These are phyloP conservation scores for Chiroxiphia lanceolata DNA, from an alignment of 2,797 vertebrate genomes.

Conservation along the genomic window DNA sequence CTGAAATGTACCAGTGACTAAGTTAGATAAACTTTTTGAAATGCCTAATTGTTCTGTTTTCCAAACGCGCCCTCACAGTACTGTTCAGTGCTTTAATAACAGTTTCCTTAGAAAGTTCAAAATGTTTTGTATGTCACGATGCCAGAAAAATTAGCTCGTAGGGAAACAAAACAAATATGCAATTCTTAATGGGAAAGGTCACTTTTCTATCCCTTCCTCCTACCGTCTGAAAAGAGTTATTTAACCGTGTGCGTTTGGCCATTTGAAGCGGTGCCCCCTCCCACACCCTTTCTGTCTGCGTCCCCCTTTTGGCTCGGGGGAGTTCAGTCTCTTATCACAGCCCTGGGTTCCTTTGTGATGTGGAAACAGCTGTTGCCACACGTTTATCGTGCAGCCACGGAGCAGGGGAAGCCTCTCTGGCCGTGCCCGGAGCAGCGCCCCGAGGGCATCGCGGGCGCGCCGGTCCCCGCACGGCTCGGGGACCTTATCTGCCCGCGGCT, in stretches of 20 bases:
- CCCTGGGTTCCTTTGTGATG: background rate
- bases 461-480: no score
- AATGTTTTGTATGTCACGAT: constrained; percentile 43
- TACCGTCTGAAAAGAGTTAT: constrained; percentile 22
- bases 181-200: constrained; percentile 48
- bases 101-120: constrained; percentile 59
- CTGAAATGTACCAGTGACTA: background rate
- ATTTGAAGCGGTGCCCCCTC: background rate
- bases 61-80: background rate
- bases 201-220: constrained; percentile 40
- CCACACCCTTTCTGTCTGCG: background rate
- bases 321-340: background rate
- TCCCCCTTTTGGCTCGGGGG: background rate
- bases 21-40: constrained; percentile 43
- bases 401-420: background rate
- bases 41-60: constrained; percentile 58
- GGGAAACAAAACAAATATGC: constrained; percentile 51
- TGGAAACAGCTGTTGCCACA: constrained; percentile 52
- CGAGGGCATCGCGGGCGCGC: accelerated
- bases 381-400: background rate
- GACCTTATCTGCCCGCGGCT: background rate
- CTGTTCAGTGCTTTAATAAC: constrained; percentile 29
- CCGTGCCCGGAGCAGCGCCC: accelerated
- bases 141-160: constrained; percentile 50
- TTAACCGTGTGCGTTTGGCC: background rate